Conservation (phyloP, 30 jellyfish, hydroid and myxozoan species). For the Cassiopea xamachana region DNA sequence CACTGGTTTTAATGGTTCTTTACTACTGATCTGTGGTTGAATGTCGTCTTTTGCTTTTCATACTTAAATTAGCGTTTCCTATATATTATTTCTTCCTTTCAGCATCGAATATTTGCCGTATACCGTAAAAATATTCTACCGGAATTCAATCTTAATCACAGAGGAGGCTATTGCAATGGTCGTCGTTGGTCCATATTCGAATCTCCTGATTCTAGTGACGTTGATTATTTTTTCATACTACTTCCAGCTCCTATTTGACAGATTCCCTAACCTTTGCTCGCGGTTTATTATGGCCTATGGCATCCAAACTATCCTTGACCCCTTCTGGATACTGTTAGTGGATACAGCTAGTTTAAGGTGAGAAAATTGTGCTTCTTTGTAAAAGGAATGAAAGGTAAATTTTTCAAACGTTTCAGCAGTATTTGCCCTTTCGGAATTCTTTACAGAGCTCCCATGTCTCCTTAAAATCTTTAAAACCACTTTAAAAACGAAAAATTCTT, state of each 20-base stretch:
- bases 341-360: slow-evolving; percentile 90
- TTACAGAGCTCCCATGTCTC: too few relatives aligned
- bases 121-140: slow-evolving; percentile 89
- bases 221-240: slow-evolving; percentile 74
- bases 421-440: too few relatives aligned
- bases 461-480: too few relatives aligned
- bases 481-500: too few relatives aligned
- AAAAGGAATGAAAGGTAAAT: too few relatives aligned
- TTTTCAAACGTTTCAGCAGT: too few relatives aligned
- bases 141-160: slow-evolving; percentile 87
- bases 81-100: slow-evolving; percentile 4
- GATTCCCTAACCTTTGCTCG: slow-evolving; percentile 81
- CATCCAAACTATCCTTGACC: slow-evolving; percentile 88
- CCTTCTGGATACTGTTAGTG: slow-evolving; percentile 84
- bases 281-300: slow-evolving; percentile 93
- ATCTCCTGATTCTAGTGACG: slow-evolving; percentile 57
- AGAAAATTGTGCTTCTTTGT: neutral
- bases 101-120: slow-evolving; percentile 91
- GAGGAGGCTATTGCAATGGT: slow-evolving; percentile 90
- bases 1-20: too few relatives aligned
- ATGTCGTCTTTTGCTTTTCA: too few relatives aligned
- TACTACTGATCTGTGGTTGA: too few relatives aligned
- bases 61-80: neutral
- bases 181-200: slow-evolving; percentile 93
- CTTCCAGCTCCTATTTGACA: slow-evolving; percentile 81